phyloP scores from a whole-genome alignment of 2,888 invertebrate genomes.

The Euzetes globulus region DNA sequence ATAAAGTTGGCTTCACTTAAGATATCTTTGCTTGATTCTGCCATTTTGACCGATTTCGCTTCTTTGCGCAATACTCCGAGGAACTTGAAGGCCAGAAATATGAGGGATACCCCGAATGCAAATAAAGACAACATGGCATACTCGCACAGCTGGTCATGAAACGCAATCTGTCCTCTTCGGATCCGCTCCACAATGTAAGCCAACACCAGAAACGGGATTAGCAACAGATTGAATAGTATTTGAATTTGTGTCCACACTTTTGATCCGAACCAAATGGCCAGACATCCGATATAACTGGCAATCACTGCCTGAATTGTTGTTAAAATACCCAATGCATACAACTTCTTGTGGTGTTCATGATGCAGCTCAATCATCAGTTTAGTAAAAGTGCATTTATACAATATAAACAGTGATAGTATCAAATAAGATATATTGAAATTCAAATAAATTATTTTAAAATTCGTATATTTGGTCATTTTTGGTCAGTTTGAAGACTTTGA shows the following conservation, averaged over 20 bases:
- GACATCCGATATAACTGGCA: background rate
- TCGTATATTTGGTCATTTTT: background rate
- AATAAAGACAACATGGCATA: background rate
- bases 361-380: background rate
- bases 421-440: background rate
- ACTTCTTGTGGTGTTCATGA: background rate
- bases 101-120: background rate
- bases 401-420: background rate
- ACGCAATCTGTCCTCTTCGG: background rate
- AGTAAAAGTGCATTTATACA: background rate
- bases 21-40: too few relatives aligned
- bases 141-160: background rate
- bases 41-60: too few relatives aligned
- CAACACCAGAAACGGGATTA: background rate
- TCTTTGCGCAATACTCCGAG: background rate
- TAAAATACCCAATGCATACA: background rate
- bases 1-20: too few relatives aligned
- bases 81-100: background rate
- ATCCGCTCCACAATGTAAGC: background rate
- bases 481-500: too few relatives aligned
- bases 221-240: background rate
- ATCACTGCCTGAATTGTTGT: background rate
- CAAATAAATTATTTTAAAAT: constrained; percentile 19
- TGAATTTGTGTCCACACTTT: constrained; percentile 2
- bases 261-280: constrained; percentile 1